A percentile compares a stretch with the other conserved stretches of the same genome.
These are phyloP conservation scores for Limnephilus marmoratus DNA, from an alignment of 2,888 invertebrate species.

Conservation along the genomic window DNA sequence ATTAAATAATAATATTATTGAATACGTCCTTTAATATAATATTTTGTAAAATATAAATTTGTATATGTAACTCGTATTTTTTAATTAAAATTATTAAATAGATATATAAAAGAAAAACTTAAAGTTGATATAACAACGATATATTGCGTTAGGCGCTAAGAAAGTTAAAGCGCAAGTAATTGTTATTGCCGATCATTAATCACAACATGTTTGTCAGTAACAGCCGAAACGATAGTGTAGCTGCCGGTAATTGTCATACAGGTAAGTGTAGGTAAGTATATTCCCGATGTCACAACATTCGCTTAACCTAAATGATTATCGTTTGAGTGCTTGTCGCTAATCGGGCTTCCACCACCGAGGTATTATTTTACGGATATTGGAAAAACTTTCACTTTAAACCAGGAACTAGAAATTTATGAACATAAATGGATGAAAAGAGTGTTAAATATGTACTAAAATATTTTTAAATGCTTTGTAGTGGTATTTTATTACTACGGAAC, in stretches of 20 bases:
- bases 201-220: neutral
- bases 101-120: no score
- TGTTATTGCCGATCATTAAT: neutral
- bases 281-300: constrained; percentile 11
- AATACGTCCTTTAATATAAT: no score
- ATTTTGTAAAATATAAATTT: no score
- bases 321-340: neutral
- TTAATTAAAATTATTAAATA: no score
- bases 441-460: neutral
- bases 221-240: neutral
- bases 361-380: constrained; percentile 2
- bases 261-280: constrained; percentile 7
- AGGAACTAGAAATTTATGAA: neutral
- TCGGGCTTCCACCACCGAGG: neutral
- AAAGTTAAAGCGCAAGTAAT: constrained; percentile 15
- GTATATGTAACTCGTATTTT: no score
- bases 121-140: neutral
- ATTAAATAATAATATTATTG: no score
- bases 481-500: neutral
- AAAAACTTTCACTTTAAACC: neutral
- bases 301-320: neutral
- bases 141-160: neutral
- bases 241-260: constrained; percentile 16
- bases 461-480: neutral
- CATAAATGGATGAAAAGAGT: neutral